Conservation (phyloP, 2,113 vertebrate species). For the Acanthisitta chloris region DNA sequence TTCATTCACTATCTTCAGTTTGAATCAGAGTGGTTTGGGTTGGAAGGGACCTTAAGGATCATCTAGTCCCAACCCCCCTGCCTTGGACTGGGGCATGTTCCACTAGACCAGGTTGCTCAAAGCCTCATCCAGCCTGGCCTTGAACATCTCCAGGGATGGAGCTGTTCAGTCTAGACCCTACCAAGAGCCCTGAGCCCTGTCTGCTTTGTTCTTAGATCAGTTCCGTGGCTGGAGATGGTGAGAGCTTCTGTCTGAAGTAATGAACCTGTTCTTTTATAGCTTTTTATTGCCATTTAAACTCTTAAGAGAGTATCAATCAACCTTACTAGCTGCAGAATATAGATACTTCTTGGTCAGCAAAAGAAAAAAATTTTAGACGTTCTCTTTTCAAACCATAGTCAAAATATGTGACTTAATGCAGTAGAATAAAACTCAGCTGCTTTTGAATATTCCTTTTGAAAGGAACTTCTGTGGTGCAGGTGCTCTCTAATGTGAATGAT, state of each 20-base stretch:
- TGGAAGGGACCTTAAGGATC: neutral
- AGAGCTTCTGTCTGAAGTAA: neutral
- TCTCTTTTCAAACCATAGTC: neutral
- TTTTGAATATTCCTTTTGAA: neutral
- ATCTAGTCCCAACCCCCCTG: neutral
- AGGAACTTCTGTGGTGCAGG: neutral
- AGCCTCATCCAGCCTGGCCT: accelerated
- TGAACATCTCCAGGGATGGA: neutral
- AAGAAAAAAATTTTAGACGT: neutral
- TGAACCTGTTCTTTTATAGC: neutral
- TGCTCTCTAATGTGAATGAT: neutral
- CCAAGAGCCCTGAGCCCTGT: neutral
- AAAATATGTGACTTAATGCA: neutral
- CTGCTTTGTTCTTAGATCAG: neutral
- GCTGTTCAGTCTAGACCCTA: neutral
- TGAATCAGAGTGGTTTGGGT: neutral
- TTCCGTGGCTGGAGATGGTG: neutral
- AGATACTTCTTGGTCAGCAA: neutral
- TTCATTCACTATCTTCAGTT: neutral
- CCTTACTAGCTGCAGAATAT: neutral
- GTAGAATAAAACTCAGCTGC: neutral
- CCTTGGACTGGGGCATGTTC: neutral
- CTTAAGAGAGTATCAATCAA: neutral
- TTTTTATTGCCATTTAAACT: neutral
- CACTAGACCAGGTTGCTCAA: neutral